A percentile compares a stretch with the other conserved stretches of the same genome.
Conservation (phyloP, 2,797 vertebrate genomes). For the Kryptolebias ocellatus region DNA sequence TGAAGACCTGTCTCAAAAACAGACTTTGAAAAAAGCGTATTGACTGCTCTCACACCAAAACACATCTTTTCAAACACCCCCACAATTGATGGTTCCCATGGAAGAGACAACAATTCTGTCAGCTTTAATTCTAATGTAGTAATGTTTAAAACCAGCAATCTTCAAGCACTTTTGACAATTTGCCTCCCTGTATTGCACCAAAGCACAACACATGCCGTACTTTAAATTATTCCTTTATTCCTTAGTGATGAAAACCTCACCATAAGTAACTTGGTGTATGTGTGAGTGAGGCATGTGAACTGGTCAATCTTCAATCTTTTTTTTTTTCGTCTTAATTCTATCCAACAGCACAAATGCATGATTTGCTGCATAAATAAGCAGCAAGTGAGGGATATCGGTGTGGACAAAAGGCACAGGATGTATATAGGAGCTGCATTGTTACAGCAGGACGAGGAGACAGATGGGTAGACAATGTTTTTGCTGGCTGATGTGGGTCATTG, state of each 20-base stretch:
- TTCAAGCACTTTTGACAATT: too few species aligned
- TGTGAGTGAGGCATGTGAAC: constrained; percentile 17
- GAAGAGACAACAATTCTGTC: too few species aligned
- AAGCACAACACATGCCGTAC: background rate
- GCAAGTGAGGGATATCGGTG: constrained; percentile 49
- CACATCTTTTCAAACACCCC: too few species aligned
- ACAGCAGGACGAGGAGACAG: constrained; percentile 46
- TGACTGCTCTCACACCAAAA: too few species aligned
- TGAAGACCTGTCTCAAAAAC: too few species aligned
- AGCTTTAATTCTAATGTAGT: too few species aligned
- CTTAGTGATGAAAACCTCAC: constrained; percentile 32
- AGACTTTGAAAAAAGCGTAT: too few species aligned
- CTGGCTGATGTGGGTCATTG: constrained; percentile 56
- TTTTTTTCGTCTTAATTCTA: background rate
- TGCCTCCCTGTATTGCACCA: too few species aligned
- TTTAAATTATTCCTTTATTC: constrained; percentile 36
- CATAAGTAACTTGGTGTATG: constrained; percentile 56
- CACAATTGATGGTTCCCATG: too few species aligned
- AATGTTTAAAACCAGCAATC: too few species aligned
- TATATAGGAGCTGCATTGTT: constrained; percentile 37
- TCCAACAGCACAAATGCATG: background rate
- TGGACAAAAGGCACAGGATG: constrained; percentile 32
- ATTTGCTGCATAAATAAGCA: constrained; percentile 25
- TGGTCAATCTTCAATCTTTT: background rate
- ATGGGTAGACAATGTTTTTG: constrained; percentile 56